A percentile compares a stretch with the other conserved stretches of the same genome.
Evolutionary conservation across 2,888 invertebrate genomes (phyloP).

Genomic region (Arge pagana): DNA sequence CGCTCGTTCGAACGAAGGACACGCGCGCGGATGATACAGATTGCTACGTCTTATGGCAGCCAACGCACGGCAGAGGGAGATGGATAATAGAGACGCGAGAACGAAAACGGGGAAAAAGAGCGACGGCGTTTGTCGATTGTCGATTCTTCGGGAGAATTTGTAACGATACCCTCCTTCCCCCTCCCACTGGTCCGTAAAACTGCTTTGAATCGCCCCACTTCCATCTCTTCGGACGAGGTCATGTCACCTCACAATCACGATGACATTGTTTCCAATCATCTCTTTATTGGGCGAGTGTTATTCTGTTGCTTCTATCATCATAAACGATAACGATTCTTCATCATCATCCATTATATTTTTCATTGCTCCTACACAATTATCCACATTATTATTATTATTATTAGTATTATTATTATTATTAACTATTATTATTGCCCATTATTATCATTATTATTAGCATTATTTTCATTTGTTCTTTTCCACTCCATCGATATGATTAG

Average conservation of each 20-base stretch:
- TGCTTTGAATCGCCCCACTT: conserved; percentile 27
- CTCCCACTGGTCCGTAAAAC: conserved; percentile 28
- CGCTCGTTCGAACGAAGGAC: too few species aligned
- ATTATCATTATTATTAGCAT: conserved; percentile 43
- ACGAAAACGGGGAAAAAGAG: too few species aligned
- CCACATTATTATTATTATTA: conserved; percentile 25
- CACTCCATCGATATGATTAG: too few species aligned
- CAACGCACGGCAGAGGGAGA: too few species aligned
- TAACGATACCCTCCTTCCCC: conserved; percentile 21
- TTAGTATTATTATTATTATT: conserved; percentile 30
- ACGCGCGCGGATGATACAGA: too few species aligned
- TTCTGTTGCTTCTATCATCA: conserved; percentile 6
- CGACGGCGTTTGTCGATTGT: too few species aligned
- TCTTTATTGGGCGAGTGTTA: too few species aligned
- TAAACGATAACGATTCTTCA: background rate
- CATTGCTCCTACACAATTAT: conserved; percentile 21
- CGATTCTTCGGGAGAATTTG: conserved; percentile 26
- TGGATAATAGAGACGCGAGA: too few species aligned
- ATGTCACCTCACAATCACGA: conserved; percentile 36
- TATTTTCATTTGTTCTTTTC: conserved; percentile 35
- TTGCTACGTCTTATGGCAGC: too few species aligned
- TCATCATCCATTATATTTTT: conserved; percentile 3
- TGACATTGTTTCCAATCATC: conserved; percentile 39
- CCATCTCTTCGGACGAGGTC: too few species aligned
- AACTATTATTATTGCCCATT: conserved; percentile 27